Evolutionary conservation across 2,888 invertebrate species (phyloP).

Genomic region (Plagiodera versicolora): DNA sequence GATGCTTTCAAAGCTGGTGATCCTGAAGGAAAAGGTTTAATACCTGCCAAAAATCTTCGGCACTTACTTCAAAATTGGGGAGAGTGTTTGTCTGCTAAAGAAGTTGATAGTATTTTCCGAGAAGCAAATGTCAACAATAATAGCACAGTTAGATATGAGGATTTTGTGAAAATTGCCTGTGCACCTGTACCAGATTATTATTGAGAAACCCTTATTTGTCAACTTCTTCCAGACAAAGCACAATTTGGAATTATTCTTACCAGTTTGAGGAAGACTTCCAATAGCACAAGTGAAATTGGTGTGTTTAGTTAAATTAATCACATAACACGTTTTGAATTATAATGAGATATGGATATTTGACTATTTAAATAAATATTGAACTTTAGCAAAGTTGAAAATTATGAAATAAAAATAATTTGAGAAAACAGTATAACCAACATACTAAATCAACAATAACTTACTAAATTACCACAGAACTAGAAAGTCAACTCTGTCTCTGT

Average conservation of each 20-base stretch:
- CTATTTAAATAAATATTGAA: too few species aligned
- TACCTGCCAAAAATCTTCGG: slow-evolving; percentile 80
- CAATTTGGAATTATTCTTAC: neutral
- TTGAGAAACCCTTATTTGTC: slow-evolving; percentile 50
- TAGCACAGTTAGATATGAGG: slow-evolving; percentile 83
- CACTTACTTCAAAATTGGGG: slow-evolving; percentile 91
- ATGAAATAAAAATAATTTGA: too few species aligned
- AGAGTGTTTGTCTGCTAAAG: slow-evolving; percentile 76
- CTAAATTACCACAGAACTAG: too few species aligned
- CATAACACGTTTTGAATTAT: too few species aligned
- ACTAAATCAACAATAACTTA: too few species aligned
- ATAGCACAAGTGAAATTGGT: too few species aligned
- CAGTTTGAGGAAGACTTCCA: neutral
- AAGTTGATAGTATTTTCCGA: slow-evolving; percentile 86
- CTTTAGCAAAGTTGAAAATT: too few species aligned
- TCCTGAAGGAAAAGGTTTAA: slow-evolving; percentile 68
- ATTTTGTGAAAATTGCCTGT: slow-evolving; percentile 90
- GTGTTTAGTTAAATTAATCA: too few species aligned
- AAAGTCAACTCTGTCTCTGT: too few species aligned
- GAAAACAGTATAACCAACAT: too few species aligned
- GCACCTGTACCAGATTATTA: slow-evolving; percentile 94
- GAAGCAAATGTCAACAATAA: slow-evolving; percentile 84
- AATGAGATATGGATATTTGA: too few species aligned
- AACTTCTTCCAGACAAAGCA: too few species aligned
- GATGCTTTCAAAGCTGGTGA: slow-evolving; percentile 91